Base-by-base conservation (phyloP, 2,888 invertebrate genomes). In the Dascillus cervinus region DNA sequence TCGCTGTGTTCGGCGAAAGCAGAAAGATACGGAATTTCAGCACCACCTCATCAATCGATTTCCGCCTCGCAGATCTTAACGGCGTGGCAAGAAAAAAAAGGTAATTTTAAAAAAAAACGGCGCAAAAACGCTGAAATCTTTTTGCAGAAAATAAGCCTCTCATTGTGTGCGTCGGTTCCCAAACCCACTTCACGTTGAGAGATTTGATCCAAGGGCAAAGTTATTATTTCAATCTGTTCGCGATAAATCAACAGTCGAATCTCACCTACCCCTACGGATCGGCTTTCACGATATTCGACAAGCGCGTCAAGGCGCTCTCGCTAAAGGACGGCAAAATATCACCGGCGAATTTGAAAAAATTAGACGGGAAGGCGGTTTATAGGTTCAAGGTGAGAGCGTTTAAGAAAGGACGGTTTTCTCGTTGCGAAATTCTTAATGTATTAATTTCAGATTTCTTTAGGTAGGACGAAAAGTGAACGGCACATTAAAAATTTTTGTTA, bases 181-280 rank as follows among this genome's bases (percentile, higher is more conserved):
- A 65, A 39, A 72, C 67, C 2, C 66, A 67, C 43, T 69, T 67
- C 50, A 67, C 67, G 5, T 55, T 72, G 32, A 57, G 60, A 20
- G 60, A 68, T 35, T 54, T 72, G 11, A 58, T 61, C 32, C 62
- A 65, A 13, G 69, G 68, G 3, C 49, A 61, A 53, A 40, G 54
- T 13, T 76, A 75, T 49, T 70, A 64, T 50, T 65, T 75, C 31
- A 69, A 72, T 49, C 61, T 75, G 10, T 75, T 72, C 53, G 70
- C 71, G 2, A 60, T 69, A 11, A 69, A 73, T 46, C 60, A 53
- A 23, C 55, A 60, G 22, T 69, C 71, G 3, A 70, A 72, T 41
- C 58, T 69, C 15, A 70, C 69, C 8, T 68, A 69, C 37, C 64
- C 67, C 1, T 72, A 70, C 44, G 66, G 62, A n/a, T 65, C 66